Percentiles rank a stretch among this genome's conserved stretches.
Evolutionary conservation across 2,888 invertebrate species (phyloP).

Genomic region (Odontothrips loti): DNA sequence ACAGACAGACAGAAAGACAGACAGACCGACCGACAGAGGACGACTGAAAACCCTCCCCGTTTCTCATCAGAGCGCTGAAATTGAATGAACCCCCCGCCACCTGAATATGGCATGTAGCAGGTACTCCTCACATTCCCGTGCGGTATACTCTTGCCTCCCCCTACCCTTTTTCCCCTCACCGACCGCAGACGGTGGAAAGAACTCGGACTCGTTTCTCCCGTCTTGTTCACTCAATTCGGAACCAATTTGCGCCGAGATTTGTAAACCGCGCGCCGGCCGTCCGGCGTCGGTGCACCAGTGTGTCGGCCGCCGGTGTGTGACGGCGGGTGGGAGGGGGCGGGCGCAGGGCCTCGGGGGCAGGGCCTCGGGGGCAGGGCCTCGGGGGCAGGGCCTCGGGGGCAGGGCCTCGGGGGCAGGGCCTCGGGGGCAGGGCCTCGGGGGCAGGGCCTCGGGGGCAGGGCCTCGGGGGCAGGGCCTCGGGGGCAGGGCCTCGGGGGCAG

Average conservation of each 20-base stretch:
- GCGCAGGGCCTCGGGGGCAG: conserved; percentile 28
- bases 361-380: conserved; percentile 22
- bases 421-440: no score
- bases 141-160: no score
- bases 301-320: conserved; percentile 30
- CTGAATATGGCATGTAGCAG: neutral
- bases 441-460: no score
- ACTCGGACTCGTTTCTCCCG: no score
- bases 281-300: conserved; percentile 31
- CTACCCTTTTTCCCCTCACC: no score
- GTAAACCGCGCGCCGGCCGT: conserved; percentile 31
- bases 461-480: no score
- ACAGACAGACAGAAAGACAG: neutral
- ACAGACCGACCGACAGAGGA: neutral
- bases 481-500: no score
- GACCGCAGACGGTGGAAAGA: no score
- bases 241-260: conserved; percentile 5
- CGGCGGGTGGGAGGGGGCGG: neutral
- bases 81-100: neutral
- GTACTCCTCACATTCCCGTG: neutral
- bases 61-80: no score
- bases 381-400: conserved; percentile 30
- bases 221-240: neutral
- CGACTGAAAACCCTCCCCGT: neutral
- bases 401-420: no score